These are phyloP conservation scores for Micrasema longulum DNA, from an alignment of 1,140 invertebrate species.

Conservation along the genomic window DNA sequence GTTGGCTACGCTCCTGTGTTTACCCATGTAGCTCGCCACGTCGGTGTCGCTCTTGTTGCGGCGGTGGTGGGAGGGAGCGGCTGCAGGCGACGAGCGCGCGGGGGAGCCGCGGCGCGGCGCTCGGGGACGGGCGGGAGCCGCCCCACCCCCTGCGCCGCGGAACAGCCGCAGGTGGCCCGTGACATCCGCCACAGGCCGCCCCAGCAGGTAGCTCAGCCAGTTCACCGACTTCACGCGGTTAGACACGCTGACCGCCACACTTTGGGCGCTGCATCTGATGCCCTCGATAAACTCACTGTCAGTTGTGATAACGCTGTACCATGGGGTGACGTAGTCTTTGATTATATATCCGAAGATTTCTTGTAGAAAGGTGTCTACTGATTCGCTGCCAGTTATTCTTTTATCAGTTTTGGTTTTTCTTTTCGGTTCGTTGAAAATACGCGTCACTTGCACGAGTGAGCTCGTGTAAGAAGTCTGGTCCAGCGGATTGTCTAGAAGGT, in stretches of 20 bases:
- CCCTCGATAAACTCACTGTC: slow-evolving; percentile 70
- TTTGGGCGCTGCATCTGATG: slow-evolving; percentile 68
- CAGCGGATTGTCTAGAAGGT: slow-evolving; percentile 42
- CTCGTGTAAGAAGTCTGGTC: slow-evolving; percentile 34
- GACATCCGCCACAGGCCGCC: slow-evolving; percentile 88
- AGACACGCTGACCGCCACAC: slow-evolving; percentile 68
- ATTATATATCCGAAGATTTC: slow-evolving; percentile 80
- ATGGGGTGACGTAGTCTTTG: slow-evolving; percentile 83
- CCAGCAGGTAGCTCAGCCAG: slow-evolving; percentile 90
- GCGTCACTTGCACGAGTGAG: slow-evolving; percentile 31
- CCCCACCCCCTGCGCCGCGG: slow-evolving; percentile 76
- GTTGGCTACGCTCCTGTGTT: slow-evolving; percentile 61
- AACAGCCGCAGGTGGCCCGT: slow-evolving; percentile 89
- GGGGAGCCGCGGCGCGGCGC: slow-evolving; percentile 63
- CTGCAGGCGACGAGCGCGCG: slow-evolving; percentile 54
- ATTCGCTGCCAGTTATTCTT: slow-evolving; percentile 61
- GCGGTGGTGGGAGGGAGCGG: slow-evolving; percentile 71
- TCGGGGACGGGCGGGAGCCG: slow-evolving; percentile 60
- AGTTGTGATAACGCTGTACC: slow-evolving; percentile 75
- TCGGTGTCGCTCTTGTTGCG: slow-evolving; percentile 81
- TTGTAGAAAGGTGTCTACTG: slow-evolving; percentile 64
- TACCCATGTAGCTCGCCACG: slow-evolving; percentile 58
- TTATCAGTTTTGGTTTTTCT: slow-evolving; percentile 33
- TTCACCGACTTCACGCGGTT: slow-evolving; percentile 85
- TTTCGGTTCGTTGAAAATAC: slow-evolving; percentile 33